Percentiles rank a stretch among this genome's conserved stretches.
phyloP scores from a whole-genome alignment of 30 jellyfish, hydroid and myxozoan genomes.

The Turritopsis dohrnii region DNA sequence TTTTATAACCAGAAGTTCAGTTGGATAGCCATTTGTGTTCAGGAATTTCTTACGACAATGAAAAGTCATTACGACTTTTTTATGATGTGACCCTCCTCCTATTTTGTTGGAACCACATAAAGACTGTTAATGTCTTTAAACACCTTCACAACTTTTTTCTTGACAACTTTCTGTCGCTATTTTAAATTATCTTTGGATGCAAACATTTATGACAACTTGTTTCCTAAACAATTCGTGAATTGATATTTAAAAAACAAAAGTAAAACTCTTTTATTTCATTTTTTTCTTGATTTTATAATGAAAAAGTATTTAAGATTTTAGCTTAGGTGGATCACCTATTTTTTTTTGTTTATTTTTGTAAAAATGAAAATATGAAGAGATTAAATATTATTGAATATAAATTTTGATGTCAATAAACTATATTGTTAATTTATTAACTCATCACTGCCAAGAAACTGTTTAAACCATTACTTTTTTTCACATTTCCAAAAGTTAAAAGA shows the following conservation, averaged over 20 bases:
- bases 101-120: not conserved
- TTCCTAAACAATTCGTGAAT: too few relatives aligned
- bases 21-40: not conserved
- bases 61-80: not conserved
- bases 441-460: not conserved
- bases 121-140: not conserved
- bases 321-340: not conserved
- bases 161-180: not conserved
- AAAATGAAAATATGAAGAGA: not conserved
- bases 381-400: too few relatives aligned
- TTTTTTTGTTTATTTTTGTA: not conserved
- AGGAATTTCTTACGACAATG: not conserved
- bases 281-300: not conserved
- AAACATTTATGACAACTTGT: too few relatives aligned
- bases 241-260: too few relatives aligned
- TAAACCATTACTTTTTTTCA: not conserved
- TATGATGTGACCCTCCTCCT: not conserved
- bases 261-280: too few relatives aligned
- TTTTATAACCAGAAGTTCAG: too few relatives aligned
- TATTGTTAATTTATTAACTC: not conserved
- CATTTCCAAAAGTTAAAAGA: too few relatives aligned
- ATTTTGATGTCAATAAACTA: not conserved
- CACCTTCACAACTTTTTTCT: not conserved
- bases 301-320: not conserved
- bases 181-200: too few relatives aligned